phyloP scores from a whole-genome alignment of 2,113 vertebrate species.

The Aegypius monachus region DNA sequence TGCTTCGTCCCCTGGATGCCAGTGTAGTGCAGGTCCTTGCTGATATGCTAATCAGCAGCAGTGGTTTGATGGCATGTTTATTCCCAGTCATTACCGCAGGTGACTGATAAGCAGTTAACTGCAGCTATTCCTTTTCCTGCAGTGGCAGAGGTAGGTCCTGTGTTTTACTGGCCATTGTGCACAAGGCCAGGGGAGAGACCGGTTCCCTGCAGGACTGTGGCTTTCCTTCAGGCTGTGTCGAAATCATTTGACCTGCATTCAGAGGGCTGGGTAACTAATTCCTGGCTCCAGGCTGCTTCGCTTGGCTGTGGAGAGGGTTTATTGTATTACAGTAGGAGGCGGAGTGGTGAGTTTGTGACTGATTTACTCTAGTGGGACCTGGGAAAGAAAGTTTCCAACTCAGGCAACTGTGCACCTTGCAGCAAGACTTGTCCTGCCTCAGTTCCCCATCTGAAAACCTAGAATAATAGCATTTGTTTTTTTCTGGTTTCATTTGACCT shows the following conservation, averaged over 20 bases:
- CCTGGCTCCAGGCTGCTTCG: background rate
- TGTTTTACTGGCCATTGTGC: background rate
- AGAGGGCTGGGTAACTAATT: background rate
- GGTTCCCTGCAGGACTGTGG: background rate
- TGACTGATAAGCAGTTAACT: constrained; percentile 5
- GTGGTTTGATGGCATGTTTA: background rate
- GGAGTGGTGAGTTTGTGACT: background rate
- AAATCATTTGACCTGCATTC: background rate
- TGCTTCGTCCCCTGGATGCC: background rate
- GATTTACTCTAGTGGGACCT: background rate
- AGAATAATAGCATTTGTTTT: background rate
- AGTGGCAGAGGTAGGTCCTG: background rate
- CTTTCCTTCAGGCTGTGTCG: background rate
- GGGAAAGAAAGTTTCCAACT: background rate
- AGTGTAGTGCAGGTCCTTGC: background rate
- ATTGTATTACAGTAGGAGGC: background rate
- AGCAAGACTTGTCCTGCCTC: background rate
- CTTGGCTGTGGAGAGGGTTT: background rate
- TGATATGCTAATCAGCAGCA: background rate
- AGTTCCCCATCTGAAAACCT: background rate
- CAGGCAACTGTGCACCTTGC: background rate
- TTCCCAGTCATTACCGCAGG: background rate
- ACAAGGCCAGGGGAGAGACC: background rate
- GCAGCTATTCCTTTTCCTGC: background rate
- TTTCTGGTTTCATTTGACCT: background rate